Conservation (phyloP, 1,140 invertebrate genomes). For the Nebria ingens region DNA sequence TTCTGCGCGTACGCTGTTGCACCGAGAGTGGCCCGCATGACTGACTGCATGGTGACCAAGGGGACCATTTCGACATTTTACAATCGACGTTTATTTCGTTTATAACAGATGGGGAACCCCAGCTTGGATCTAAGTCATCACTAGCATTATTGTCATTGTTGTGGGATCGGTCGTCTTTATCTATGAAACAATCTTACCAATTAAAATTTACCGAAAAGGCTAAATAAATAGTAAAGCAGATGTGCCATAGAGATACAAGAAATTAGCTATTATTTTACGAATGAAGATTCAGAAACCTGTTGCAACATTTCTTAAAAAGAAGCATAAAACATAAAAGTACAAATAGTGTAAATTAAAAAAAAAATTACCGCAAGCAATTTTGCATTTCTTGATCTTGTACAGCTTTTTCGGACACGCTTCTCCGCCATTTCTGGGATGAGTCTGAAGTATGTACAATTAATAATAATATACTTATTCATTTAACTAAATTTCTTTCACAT, state of each 20-base stretch:
- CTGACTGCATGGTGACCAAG: conserved; percentile 48
- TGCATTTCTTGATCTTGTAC: conserved; percentile 40
- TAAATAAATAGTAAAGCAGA: too few relatives aligned
- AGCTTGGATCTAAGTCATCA: conserved; percentile 27
- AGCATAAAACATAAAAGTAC: too few relatives aligned
- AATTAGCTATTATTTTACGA: too few relatives aligned
- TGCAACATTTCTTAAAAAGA: conserved; percentile 23
- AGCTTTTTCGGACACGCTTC: conserved; percentile 53
- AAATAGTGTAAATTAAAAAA: too few relatives aligned
- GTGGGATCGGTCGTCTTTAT: conserved; percentile 18
- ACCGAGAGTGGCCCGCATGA: conserved; percentile 42
- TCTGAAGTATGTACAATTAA: conserved; percentile 25
- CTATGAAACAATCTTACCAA: too few relatives aligned
- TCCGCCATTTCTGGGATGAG: conserved; percentile 54
- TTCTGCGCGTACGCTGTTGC: conserved; percentile 37
- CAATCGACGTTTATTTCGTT: conserved; percentile 38
- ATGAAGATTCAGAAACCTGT: too few relatives aligned
- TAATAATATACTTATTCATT: conserved; percentile 2
- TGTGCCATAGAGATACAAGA: too few relatives aligned
- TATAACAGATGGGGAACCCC: conserved; percentile 18
- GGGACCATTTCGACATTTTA: conserved; percentile 46
- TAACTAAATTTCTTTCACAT: background rate
- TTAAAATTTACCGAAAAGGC: too few relatives aligned
- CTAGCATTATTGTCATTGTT: conserved; percentile 20
- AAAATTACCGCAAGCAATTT: conserved; percentile 34